Evolutionary conservation across 2,797 vertebrate species (phyloP), one percentile per base, ranked within the genome.

Genomic region (Limosa lapponica): DNA sequence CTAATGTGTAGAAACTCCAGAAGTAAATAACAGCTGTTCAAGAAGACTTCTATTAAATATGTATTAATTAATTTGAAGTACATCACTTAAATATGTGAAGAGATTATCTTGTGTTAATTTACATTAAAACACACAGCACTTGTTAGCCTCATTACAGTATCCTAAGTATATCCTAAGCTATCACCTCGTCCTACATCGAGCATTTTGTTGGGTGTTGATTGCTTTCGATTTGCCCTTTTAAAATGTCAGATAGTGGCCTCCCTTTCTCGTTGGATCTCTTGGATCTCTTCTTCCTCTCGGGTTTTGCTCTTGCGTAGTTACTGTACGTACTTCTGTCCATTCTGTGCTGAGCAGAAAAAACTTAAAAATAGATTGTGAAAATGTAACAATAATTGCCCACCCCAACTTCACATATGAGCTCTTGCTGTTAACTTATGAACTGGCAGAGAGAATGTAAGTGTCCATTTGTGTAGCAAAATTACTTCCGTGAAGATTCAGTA

Each of bases 21-120:
- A 96, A 96, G 94, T 97, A 97, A 97, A 97, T 97, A 97, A 96
- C 97, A 97, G 96, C 96, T 97, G 97, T 95, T 97, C 95, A 96
- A 96, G 96, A 96, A 97, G 96, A 94, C 93, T 86, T 96, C 86
- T 97, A 94, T 96, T 97, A 97, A 97, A 96, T 96, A 96, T 95
- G 93, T 97, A 97, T 97, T 97, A 97, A 97, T 97, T 97, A 96
- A 96, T 96, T 96, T 97, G 96, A 97, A 97, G 97, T 95, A 95
- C 95, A 94, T 95, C 84, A 92, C 96, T 97, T 96, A 95, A 96
- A 97, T 96, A 96, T 95, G 95, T 94, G 97, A 96, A 97, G 97
- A 97, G 96, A 97, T 97, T 96, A 95, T 96, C 96, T 93, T 92
- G 95, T 95, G 96, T 96, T 96, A 95, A 97, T 97, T 97, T 97